Conservation (phyloP, 2,113 vertebrate species). For the Rutilus rutilus region DNA sequence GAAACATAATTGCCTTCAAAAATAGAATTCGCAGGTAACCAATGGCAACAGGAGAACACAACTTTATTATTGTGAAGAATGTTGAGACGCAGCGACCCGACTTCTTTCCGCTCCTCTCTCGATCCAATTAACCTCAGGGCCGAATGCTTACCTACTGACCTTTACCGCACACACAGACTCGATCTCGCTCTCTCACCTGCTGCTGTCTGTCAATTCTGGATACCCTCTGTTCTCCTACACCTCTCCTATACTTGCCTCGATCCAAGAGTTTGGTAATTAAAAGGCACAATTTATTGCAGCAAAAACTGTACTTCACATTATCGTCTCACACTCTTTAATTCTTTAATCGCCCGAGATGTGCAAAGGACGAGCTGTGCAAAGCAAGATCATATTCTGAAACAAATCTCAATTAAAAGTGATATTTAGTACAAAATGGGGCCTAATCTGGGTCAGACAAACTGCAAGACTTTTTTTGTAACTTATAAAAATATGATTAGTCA, state of each 20-base stretch:
- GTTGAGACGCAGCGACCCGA: conserved; percentile 46
- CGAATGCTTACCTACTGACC: conserved; percentile 44
- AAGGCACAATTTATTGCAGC: background rate
- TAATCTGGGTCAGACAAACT: conserved; percentile 32
- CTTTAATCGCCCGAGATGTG: conserved; percentile 9
- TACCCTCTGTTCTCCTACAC: background rate
- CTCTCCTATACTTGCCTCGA: background rate
- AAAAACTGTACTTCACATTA: background rate
- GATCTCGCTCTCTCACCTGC: conserved; percentile 41
- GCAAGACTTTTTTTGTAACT: conserved; percentile 17
- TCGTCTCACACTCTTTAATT: background rate
- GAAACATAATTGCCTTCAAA: conserved; percentile 70
- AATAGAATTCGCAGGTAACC: conserved; percentile 72
- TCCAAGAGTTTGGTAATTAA: background rate
- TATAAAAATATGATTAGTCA: conserved; percentile 17
- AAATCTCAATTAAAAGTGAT: conserved; percentile 31
- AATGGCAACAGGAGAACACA: conserved; percentile 72
- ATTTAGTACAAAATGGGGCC: background rate
- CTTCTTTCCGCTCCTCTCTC: conserved; percentile 46
- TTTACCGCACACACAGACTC: conserved; percentile 28
- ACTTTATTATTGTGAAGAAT: conserved; percentile 44
- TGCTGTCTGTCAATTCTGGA: conserved; percentile 6
- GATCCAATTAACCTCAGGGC: conserved; percentile 56
- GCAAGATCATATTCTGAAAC: background rate
- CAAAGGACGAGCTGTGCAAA: background rate